phyloP scores from a whole-genome alignment of 2,113 vertebrate species.

The Plecotus auritus region DNA sequence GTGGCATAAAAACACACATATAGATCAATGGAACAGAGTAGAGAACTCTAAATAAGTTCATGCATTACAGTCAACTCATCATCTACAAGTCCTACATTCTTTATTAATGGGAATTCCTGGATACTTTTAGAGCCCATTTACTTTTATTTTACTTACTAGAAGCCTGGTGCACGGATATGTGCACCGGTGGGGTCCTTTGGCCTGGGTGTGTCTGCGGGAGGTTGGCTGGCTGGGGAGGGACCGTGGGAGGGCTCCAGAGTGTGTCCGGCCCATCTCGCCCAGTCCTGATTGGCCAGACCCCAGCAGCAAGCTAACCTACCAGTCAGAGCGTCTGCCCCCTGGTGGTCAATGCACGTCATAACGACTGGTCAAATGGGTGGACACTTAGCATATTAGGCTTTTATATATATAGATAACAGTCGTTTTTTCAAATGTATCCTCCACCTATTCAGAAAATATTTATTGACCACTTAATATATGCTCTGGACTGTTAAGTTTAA shows the following conservation, averaged over 20 bases:
- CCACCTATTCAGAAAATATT: background rate
- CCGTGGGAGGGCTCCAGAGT: no score
- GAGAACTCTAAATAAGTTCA: background rate
- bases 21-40: background rate
- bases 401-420: background rate
- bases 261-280: no score
- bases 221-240: no score
- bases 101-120: background rate
- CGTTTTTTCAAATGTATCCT: background rate
- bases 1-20: background rate
- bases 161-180: no score
- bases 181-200: no score
- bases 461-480: background rate
- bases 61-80: background rate
- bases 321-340: no score
- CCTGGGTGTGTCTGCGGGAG: no score
- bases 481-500: background rate
- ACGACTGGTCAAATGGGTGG: no score
- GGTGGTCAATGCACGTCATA: no score
- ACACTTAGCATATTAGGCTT: no score
- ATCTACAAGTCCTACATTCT: background rate
- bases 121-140: background rate
- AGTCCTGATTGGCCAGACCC: no score
- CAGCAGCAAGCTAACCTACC: no score
- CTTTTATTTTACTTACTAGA: background rate